These are phyloP conservation scores for Aphidius colemani DNA, from an alignment of 2,888 invertebrate species.

Conservation along the genomic window DNA sequence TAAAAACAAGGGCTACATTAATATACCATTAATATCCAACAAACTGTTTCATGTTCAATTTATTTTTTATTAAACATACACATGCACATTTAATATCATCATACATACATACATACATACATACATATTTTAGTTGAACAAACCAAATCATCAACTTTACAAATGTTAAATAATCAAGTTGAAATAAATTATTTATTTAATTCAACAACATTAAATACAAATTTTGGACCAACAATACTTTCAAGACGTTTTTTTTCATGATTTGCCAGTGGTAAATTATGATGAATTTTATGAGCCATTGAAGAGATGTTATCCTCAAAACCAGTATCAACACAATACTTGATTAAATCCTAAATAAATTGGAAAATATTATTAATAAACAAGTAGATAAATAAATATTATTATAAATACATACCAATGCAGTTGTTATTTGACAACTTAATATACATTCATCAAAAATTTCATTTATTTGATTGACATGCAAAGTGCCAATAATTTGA, in stretches of 20 bases:
- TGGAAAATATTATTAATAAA: neutral
- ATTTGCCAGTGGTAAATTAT: conserved; percentile 61
- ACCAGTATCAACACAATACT: conserved; percentile 66
- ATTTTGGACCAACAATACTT: conserved; percentile 61
- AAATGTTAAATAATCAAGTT: neutral
- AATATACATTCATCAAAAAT: conserved; percentile 65
- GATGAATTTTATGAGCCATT: conserved; percentile 58
- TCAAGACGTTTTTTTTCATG: conserved; percentile 61
- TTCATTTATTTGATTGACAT: conserved; percentile 61
- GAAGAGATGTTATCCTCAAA: conserved; percentile 59
- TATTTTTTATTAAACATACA: too few species aligned
- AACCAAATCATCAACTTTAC: too few species aligned
- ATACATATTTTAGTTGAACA: too few species aligned
- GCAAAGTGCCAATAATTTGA: conserved; percentile 63
- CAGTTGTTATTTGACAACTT: conserved; percentile 62
- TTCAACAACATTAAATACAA: conserved; percentile 23
- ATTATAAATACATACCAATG: conserved; percentile 52
- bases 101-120: too few species aligned
- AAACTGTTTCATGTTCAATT: too few species aligned
- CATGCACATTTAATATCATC: too few species aligned
- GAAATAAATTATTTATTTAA: conserved; percentile 16
- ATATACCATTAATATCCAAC: too few species aligned
- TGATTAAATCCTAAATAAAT: conserved; percentile 60
- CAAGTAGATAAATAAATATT: neutral
- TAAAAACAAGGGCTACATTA: too few species aligned